Evolutionary conservation across 2,888 invertebrate species (phyloP).

Genomic region (Chymomyza amoena): DNA sequence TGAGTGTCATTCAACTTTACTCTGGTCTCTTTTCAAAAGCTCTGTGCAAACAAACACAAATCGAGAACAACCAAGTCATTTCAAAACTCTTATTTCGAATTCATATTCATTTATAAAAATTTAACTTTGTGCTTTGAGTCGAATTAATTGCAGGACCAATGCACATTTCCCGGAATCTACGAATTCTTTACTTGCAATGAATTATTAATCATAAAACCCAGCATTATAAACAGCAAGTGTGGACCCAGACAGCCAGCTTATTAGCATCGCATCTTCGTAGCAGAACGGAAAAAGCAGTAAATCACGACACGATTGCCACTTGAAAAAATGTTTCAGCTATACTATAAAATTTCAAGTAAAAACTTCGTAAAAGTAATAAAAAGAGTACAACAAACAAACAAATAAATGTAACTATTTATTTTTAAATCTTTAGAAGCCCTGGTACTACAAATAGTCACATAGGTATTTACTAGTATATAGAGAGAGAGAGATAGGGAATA

Average conservation of each 20-base stretch:
- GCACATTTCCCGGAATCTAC: constrained; percentile 78
- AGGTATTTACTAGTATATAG: no score
- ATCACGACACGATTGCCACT: constrained; percentile 47
- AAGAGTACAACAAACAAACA: no score
- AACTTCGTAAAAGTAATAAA: no score
- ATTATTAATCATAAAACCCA: constrained; percentile 44
- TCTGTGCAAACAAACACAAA: no score
- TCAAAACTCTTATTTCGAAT: neutral
- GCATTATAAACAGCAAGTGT: constrained; percentile 35
- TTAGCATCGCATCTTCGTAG: constrained; percentile 76
- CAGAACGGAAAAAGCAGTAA: constrained; percentile 76
- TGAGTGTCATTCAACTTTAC: no score
- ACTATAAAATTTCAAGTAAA: neutral
- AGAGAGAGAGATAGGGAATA: no score
- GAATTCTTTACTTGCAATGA: constrained; percentile 60
- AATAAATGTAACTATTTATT: no score
- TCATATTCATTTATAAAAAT: neutral
- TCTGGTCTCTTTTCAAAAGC: no score
- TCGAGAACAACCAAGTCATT: no score
- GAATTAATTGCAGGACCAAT: constrained; percentile 78
- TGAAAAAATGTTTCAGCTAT: neutral
- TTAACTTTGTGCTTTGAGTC: constrained; percentile 51
- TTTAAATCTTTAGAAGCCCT: no score
- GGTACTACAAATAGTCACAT: no score
- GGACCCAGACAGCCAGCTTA: constrained; percentile 61